Base-by-base conservation (phyloP, 2,797 vertebrate species). In the Gambelia wislizenii region DNA sequence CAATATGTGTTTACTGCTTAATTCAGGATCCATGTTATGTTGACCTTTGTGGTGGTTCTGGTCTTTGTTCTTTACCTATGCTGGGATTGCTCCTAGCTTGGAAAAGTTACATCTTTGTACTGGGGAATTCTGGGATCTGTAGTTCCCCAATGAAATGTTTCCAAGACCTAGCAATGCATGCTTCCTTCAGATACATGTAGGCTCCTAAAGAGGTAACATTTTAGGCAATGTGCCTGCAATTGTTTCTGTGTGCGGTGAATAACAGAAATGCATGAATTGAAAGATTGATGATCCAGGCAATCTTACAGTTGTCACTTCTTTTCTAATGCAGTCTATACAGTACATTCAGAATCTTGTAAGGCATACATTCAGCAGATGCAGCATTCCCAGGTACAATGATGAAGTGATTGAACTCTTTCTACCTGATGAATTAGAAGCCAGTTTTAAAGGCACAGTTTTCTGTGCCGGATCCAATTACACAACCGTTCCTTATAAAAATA, bases 261-360 rank as follows among this genome's bases (percentile, higher is more conserved):
- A 14, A 4, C 14, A 27, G 22, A 67, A 79, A 72, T 56, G 1
- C 59, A 6, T 39, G 49, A 64, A 2, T 54, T 79, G n/a, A 56
- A 0, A 49, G 16, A 64, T 20, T 13, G 3, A 22, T 18, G 0
- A n/a, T 56, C 4, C 1, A 0, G 2, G 0, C 44, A 5, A 36
- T 1, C 1, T 25, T 39, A 52, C 14, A 39, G 25, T 30, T 42
- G 30, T 76, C 3, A 16, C 16, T 12, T 83, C 54, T 2, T 16
- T 18, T 33, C 1, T 18, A 33, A 20, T 14, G 12, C 6, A 70
- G 33, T 39, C 33, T 49, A 69, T 20, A 22, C 12, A 13, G 61
- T 20, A 22, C 12, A 13, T 5, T 36, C 54, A 49, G 39, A 14
- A 10, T 44, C 49, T 25, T 70, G 18, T n/a, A 14, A 30, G 7